These are phyloP conservation scores for Leptothorax acervorum DNA, from an alignment of 2,888 invertebrate genomes.

Conservation along the genomic window DNA sequence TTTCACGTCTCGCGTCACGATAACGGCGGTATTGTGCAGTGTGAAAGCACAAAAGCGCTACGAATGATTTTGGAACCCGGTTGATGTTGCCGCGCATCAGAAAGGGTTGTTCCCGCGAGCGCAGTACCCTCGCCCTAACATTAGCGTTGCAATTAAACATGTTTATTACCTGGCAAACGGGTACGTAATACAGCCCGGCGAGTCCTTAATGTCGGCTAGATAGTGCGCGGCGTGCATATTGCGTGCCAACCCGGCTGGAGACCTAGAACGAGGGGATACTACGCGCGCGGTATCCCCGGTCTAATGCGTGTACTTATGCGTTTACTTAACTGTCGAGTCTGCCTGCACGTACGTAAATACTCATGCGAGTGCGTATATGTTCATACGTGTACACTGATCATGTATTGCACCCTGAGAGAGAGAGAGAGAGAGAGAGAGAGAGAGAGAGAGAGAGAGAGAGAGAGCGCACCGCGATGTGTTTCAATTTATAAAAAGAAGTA, in stretches of 20 bases:
- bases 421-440: no score
- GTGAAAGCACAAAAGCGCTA: conserved; percentile 56
- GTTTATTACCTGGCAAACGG: conserved; percentile 78
- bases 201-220: conserved; percentile 75
- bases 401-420: background rate
- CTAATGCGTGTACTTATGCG: conserved; percentile 72
- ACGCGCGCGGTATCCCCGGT: conserved; percentile 12
- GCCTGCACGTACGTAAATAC: conserved; percentile 11
- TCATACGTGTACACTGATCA: background rate
- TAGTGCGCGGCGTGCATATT: conserved; percentile 72
- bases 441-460: no score
- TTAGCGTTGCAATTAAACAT: conserved; percentile 81
- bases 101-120: conserved; percentile 53
- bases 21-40: conserved; percentile 32
- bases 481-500: background rate
- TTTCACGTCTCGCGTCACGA: conserved; percentile 3
- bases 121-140: conserved; percentile 67
- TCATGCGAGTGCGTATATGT: background rate
- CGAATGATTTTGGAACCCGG: conserved; percentile 54
- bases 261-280: conserved; percentile 58
- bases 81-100: conserved; percentile 44
- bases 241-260: conserved; percentile 69
- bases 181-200: conserved; percentile 75
- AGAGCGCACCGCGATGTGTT: background rate
- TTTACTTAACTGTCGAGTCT: conserved; percentile 66